These are phyloP conservation scores for Stenotaenia linearis DNA, from an alignment of 2,888 invertebrate species.

Conservation along the genomic window DNA sequence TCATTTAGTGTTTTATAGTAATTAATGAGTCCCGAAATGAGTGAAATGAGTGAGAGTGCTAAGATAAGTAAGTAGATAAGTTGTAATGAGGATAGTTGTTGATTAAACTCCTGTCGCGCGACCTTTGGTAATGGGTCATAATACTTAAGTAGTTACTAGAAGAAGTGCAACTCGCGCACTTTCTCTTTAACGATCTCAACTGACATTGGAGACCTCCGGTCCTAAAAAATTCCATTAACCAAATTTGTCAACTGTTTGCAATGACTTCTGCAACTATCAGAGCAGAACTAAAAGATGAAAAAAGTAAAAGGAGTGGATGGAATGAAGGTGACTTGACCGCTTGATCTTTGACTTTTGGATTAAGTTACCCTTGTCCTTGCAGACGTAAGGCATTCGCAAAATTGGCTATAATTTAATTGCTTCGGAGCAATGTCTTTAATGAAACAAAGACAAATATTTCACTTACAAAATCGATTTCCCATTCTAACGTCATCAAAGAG, in stretches of 20 bases:
- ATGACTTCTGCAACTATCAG: neutral
- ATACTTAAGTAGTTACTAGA: neutral
- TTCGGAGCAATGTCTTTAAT: neutral
- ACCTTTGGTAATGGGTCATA: conserved; percentile 23
- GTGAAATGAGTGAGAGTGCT: neutral
- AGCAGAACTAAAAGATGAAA: neutral
- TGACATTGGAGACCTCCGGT: conserved; percentile 10
- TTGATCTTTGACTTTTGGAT: neutral
- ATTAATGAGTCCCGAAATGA: neutral
- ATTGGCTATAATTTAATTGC: neutral
- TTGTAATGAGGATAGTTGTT: conserved; percentile 7
- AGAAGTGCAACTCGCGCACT: conserved; percentile 5
- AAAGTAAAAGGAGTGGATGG: neutral
- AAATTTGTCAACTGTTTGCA: conserved; percentile 13
- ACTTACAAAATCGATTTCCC: neutral
- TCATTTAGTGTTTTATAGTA: neutral
- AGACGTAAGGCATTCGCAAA: neutral
- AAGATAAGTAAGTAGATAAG: neutral
- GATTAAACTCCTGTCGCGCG: conserved; percentile 2
- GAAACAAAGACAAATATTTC: neutral
- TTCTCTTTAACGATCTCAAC: conserved; percentile 1
- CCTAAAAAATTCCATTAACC: conserved; percentile 17
- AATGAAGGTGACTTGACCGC: neutral
- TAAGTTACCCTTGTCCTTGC: neutral
- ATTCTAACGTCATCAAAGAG: neutral